Percentiles rank a stretch among this genome's conserved stretches.
Conservation (phyloP, 2,797 vertebrate species). For the Synanceia verrucosa region DNA sequence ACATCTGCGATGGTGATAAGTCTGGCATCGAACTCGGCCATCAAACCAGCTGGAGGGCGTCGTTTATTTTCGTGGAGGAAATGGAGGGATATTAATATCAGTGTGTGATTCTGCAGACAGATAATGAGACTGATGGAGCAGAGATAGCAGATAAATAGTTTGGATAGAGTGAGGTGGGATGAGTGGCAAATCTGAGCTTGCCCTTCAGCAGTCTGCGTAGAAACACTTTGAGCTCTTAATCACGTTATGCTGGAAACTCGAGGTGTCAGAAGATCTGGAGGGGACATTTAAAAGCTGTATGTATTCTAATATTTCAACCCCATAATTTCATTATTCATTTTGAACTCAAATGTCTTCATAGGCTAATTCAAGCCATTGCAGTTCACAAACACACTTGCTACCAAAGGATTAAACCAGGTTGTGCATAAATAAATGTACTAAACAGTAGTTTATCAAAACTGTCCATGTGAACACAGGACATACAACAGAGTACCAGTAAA, state of each 20-base stretch:
- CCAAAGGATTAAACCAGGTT: neutral
- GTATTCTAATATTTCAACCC: neutral
- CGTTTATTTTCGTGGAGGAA: slow-evolving; percentile 62
- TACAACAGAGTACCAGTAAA: neutral
- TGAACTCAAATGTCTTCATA: neutral
- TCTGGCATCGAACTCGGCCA: slow-evolving; percentile 57
- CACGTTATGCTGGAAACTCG: neutral
- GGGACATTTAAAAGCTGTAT: neutral
- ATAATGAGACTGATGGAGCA: slow-evolving; percentile 50
- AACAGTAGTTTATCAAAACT: neutral
- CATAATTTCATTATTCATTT: neutral
- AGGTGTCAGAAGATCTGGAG: neutral
- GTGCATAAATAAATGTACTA: neutral
- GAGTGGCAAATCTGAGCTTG: slow-evolving; percentile 9
- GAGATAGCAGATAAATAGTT: slow-evolving; percentile 48
- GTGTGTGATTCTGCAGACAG: slow-evolving; percentile 42
- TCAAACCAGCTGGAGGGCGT: slow-evolving; percentile 59
- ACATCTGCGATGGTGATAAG: slow-evolving; percentile 60
- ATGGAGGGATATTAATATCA: slow-evolving; percentile 61
- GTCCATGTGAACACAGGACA: neutral
- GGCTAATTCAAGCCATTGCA: neutral
- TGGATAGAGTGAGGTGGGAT: slow-evolving; percentile 11
- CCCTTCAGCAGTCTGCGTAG: slow-evolving; percentile 8
- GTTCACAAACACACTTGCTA: neutral
- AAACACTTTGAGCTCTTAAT: slow-evolving; percentile 12